A percentile compares a stretch with the other conserved stretches of the same genome.
phyloP scores from a whole-genome alignment of 2,113 vertebrate species.

The Rhynchomys soricoides region DNA sequence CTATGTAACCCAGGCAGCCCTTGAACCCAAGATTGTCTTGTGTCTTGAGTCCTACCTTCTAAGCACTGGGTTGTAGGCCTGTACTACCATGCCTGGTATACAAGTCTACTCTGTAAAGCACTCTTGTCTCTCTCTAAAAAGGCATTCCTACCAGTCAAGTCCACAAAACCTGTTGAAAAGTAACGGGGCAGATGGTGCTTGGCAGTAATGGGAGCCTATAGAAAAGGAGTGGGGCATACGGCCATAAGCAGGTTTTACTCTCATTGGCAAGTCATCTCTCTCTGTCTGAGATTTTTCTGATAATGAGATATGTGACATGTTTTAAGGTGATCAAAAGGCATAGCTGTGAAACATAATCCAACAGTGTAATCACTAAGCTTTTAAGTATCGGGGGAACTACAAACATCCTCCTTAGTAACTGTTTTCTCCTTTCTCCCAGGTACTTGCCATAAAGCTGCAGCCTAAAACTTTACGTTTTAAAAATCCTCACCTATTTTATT shows the following conservation, averaged over 20 bases:
- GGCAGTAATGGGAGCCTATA: neutral
- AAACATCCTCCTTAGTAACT: neutral
- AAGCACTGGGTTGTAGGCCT: too few species aligned
- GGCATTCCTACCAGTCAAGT: neutral
- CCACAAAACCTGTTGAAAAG: neutral
- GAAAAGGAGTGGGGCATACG: neutral
- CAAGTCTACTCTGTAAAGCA: neutral
- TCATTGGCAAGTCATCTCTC: neutral
- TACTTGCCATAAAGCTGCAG: constrained; percentile 1
- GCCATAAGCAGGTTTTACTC: neutral
- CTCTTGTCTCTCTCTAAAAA: neutral
- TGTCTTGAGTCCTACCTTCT: neutral
- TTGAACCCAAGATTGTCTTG: neutral
- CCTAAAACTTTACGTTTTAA: neutral
- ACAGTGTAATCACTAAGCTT: too few species aligned
- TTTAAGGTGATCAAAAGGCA: neutral
- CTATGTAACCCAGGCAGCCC: neutral
- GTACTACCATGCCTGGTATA: neutral
- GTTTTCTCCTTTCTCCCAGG: neutral
- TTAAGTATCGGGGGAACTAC: neutral
- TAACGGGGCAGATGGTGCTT: neutral
- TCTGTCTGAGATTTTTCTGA: neutral
- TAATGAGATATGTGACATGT: neutral
- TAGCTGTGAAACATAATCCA: neutral
- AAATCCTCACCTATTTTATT: neutral